Percentiles rank a stretch among this genome's conserved stretches.
phyloP scores from a whole-genome alignment of 2,888 invertebrate genomes.

The Eupithecia subfuscata region DNA sequence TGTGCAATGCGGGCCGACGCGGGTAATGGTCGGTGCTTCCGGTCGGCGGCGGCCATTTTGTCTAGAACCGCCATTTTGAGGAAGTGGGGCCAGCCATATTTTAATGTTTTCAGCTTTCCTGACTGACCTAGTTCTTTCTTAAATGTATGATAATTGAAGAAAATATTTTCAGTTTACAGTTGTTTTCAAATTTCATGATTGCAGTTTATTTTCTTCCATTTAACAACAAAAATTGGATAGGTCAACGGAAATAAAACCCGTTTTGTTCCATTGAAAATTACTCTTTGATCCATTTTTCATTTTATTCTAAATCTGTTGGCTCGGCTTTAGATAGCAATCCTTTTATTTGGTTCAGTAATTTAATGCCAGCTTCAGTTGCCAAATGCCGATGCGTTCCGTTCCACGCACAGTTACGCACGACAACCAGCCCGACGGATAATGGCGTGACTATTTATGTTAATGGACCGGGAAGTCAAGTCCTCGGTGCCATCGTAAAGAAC shows the following conservation, averaged over 20 bases:
- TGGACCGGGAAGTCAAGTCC: conserved; percentile 9
- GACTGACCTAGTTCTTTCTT: conserved; percentile 1
- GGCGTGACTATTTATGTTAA: conserved; percentile 23
- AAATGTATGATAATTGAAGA: neutral
- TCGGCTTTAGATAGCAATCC: neutral
- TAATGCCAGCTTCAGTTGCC: conserved; percentile 13
- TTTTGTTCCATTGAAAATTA: neutral
- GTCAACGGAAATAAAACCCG: neutral
- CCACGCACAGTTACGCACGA: conserved; percentile 17
- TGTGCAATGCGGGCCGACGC: conserved; percentile 28
- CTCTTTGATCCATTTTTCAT: neutral
- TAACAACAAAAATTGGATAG: neutral
- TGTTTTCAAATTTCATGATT: neutral
- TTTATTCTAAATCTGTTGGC: conserved; percentile 2
- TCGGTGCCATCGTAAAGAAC: conserved; percentile 7
- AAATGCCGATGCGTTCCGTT: conserved; percentile 19
- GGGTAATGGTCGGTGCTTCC: conserved; percentile 43
- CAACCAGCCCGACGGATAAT: conserved; percentile 13
- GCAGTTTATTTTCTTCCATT: neutral
- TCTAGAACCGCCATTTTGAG: conserved; percentile 30
- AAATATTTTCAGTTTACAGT: neutral
- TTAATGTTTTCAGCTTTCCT: neutral
- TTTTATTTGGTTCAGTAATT: conserved; percentile 17
- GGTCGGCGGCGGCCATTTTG: conserved; percentile 37
- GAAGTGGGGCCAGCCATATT: conserved; percentile 6